A percentile compares a stretch with the other conserved stretches of the same genome.
These are phyloP conservation scores for Oncorhynchus tshawytscha DNA, from an alignment of 2,113 vertebrate species.

Conservation along the genomic window DNA sequence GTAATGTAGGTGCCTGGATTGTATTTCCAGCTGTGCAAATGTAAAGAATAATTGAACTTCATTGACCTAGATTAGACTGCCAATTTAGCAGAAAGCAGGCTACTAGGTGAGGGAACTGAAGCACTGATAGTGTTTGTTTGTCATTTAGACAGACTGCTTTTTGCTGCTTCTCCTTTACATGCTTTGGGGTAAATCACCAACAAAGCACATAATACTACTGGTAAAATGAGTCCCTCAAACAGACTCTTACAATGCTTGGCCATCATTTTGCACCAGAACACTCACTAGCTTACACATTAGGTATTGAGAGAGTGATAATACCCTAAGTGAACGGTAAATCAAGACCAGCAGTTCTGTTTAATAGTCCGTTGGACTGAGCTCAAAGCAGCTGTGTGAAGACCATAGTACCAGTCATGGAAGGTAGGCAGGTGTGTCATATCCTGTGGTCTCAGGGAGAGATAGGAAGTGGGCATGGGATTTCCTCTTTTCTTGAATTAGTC, in stretches of 20 bases:
- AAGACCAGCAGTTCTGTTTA: background rate
- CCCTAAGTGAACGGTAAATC: background rate
- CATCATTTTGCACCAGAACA: background rate
- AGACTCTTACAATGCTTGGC: background rate
- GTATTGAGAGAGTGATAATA: background rate
- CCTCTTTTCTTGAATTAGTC: slow-evolving; percentile 19
- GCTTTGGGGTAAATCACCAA: background rate
- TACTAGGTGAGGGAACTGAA: background rate
- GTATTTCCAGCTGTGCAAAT: slow-evolving; percentile 45
- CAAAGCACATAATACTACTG: background rate
- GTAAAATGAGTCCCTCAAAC: background rate
- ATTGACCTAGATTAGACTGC: slow-evolving; percentile 52
- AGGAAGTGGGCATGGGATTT: slow-evolving; percentile 7
- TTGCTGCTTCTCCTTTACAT: background rate
- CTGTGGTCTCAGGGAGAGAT: slow-evolving; percentile 41
- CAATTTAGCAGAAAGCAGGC: slow-evolving; percentile 8
- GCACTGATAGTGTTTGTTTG: background rate
- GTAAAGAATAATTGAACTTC: slow-evolving; percentile 36
- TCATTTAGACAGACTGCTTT: no score
- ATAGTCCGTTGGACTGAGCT: background rate
- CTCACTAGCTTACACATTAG: background rate
- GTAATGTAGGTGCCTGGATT: slow-evolving; percentile 13
- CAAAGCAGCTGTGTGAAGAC: background rate
- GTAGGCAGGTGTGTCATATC: slow-evolving; percentile 37
- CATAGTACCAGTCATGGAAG: background rate